A percentile compares a stretch with the other conserved stretches of the same genome.
Conservation (phyloP, 1,140 invertebrate genomes). For the Lordiphosa collinella region DNA sequence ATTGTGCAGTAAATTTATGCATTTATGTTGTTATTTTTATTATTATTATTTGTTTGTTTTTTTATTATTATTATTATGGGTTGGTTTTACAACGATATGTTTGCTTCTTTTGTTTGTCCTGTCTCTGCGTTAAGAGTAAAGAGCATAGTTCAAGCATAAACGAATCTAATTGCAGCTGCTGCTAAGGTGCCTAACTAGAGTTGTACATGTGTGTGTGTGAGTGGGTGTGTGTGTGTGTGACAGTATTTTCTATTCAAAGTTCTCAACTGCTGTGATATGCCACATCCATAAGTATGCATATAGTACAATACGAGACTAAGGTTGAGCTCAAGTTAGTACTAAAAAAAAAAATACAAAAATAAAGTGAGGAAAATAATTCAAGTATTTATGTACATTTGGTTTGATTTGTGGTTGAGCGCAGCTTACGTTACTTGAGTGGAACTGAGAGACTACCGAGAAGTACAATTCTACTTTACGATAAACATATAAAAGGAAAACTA, state of each 20-base stretch:
- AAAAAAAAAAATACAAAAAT: too few species aligned
- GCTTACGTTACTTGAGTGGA: not conserved
- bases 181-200: too few species aligned
- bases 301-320: too few species aligned
- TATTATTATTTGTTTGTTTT: conserved; percentile 13
- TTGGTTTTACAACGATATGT: conserved; percentile 67
- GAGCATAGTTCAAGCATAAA: conserved; percentile 27
- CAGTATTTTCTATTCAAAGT: too few species aligned
- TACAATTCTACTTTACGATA: conserved; percentile 28
- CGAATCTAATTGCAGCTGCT: too few species aligned
- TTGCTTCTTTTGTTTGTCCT: conserved; percentile 39
- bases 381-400: too few species aligned
- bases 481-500: conserved; percentile 36
- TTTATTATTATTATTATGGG: conserved; percentile 1
- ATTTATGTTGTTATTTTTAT: conserved; percentile 1
- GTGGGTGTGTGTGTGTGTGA: too few species aligned
- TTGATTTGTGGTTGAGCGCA: too few species aligned
- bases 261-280: too few species aligned
- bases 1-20: not conserved
- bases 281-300: too few species aligned
- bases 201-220: not conserved
- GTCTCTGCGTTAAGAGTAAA: conserved; percentile 22
- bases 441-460: conserved; percentile 20
- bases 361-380: too few species aligned
- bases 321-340: too few species aligned